Evolutionary conservation across 1,140 invertebrate genomes (phyloP), one percentile per base, ranked within the genome.

Genomic region (Phymastichus coffea): DNA sequence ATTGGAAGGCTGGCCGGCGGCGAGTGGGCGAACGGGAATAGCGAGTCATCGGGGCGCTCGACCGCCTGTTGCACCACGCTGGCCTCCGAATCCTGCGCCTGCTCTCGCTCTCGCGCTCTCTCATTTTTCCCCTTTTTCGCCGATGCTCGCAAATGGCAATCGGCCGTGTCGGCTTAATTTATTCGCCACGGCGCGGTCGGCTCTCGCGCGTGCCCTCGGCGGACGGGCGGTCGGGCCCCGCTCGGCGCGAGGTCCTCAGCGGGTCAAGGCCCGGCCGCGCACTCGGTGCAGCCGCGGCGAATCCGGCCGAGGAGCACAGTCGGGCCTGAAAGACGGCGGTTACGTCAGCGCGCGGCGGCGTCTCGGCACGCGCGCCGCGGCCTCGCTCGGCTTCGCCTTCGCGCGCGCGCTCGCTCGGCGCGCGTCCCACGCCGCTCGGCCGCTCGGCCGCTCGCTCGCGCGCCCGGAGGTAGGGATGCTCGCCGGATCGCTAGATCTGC

Each of bases 11-110:
- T 41, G 25, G 25, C 22, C 14, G 28, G 2, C 41, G 19, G 8
- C 23, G 9, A 22, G 57, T 58, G 57, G 57, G 57, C 57, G 57
- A 58, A 58, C 57, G 57, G 52, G 57, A 52, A 52, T 51, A 17
- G 17, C 49, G 49, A 54, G 38, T 54, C 51, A 54, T 54, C 51
- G 40, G 40, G 7, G 37, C 15, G 10, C 15, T 10, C 17, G 38
- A 26, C n/a, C 25, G 26, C 15, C 4, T 15, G 38, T 19, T 41
- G 28, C 23, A 10, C 33, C 20, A 40, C 28, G 6, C 6, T 12
- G 6, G 28, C 28, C 12, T 6, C 12, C 12, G 28, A 6, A 8
- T 6, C 28, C 1, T 15, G 17, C 14, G 38, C 38, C 7, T 7
- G 47, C 47, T 33, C 28, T 12, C 17, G 47, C n/a, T 49, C n/a